These are phyloP conservation scores for Dendrocopos noguchii DNA, from an alignment of 2,113 vertebrate genomes.

Conservation along the genomic window DNA sequence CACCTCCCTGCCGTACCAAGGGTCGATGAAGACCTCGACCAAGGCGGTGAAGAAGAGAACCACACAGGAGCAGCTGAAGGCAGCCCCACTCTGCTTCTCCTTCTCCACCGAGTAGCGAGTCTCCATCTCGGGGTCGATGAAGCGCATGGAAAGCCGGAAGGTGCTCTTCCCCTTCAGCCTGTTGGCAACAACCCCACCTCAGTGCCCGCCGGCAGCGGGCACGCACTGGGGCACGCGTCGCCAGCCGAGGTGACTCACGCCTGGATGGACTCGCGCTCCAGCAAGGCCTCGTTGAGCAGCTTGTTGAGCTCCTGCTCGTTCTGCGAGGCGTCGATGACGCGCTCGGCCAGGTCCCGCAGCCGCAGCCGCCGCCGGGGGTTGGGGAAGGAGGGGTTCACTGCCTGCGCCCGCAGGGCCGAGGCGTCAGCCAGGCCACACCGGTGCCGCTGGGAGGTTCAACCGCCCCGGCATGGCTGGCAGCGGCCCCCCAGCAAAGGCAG, in stretches of 20 bases:
- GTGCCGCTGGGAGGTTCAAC: not conserved
- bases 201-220: rapidly evolving
- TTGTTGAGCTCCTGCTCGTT: slow-evolving; percentile 89
- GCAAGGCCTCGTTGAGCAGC: slow-evolving; percentile 87
- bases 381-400: slow-evolving; percentile 87
- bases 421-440: not conserved
- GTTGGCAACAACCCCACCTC: not conserved
- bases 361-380: slow-evolving; percentile 91
- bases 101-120: slow-evolving; percentile 90
- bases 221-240: rapidly evolving
- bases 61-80: slow-evolving; percentile 91
- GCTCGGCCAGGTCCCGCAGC: slow-evolving; percentile 83
- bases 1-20: slow-evolving; percentile 74
- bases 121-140: slow-evolving; percentile 87
- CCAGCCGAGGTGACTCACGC: slow-evolving; percentile 74
- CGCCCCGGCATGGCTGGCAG: rapidly evolving
- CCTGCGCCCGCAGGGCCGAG: slow-evolving; percentile 26
- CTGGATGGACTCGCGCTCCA: slow-evolving; percentile 88
- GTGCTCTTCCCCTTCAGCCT: slow-evolving; percentile 87
- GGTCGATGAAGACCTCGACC: slow-evolving; percentile 89
- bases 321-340: slow-evolving; percentile 83
- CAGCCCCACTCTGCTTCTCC: slow-evolving; percentile 89
- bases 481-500: not conserved
- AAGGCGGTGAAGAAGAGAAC: slow-evolving; percentile 87
- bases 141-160: slow-evolving; percentile 83